phyloP scores from a whole-genome alignment of 2,113 vertebrate species.

The Pheucticus melanocephalus region DNA sequence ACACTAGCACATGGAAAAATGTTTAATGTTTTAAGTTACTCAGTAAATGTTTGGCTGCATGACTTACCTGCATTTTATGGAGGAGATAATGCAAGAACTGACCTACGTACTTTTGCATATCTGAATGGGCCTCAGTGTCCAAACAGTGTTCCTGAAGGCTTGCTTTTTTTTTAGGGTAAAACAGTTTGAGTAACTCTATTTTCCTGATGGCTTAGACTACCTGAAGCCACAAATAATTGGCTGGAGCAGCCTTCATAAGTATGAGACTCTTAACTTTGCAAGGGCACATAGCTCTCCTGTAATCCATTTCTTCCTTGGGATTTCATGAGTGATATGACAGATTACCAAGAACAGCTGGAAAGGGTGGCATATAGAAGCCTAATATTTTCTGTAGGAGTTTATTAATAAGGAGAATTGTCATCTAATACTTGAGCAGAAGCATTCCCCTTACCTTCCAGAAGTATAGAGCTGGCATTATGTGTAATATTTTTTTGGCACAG shows the following conservation, averaged over 20 bases:
- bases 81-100: not conserved
- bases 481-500: not conserved
- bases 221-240: not conserved
- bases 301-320: not conserved
- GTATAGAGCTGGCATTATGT: not conserved
- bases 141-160: not conserved
- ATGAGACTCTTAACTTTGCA: not conserved
- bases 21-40: not conserved
- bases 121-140: not conserved
- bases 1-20: not conserved
- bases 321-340: not conserved
- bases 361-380: not conserved
- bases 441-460: not conserved
- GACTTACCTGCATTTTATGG: not conserved
- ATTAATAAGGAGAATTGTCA: not conserved
- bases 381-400: not conserved
- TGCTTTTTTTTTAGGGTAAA: not conserved
- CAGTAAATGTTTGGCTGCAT: not conserved
- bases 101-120: not conserved
- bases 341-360: not conserved
- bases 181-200: not conserved
- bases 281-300: not conserved
- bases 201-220: not conserved
- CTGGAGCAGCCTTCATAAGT: not conserved
- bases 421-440: not conserved